These are phyloP conservation scores for Ophion obscuratus DNA, from an alignment of 2,888 invertebrate species.

Conservation along the genomic window DNA sequence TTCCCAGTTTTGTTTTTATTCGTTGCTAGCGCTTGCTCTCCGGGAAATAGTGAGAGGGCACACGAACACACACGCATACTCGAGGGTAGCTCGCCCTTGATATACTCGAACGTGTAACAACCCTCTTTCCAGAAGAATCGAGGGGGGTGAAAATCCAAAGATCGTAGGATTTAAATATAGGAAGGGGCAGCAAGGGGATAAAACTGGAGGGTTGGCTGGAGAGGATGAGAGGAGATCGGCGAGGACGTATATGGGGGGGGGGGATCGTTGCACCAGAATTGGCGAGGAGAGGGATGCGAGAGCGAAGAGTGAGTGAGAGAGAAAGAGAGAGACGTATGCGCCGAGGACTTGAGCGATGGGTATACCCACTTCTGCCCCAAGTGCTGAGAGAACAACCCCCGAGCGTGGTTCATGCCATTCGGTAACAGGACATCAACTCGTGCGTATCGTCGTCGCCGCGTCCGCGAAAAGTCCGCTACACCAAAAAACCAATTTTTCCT, in stretches of 20 bases:
- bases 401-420: constrained; percentile 52
- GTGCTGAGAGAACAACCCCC: constrained; percentile 6
- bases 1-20: not conserved
- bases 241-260: constrained; percentile 13
- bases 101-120: not conserved
- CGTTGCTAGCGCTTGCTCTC: not conserved
- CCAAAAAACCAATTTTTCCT: not conserved
- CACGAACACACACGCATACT: not conserved
- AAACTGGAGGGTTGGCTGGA: too few relatives aligned
- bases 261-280: constrained; percentile 46
- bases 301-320: constrained; percentile 26
- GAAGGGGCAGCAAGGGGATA: not conserved
- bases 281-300: not conserved
- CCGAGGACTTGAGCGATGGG: constrained; percentile 54
- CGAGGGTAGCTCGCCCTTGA: not conserved
- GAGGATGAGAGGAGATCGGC: not conserved
- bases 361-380: constrained; percentile 40
- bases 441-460: constrained; percentile 35
- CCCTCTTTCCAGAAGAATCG: not conserved
- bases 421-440: constrained; percentile 52
- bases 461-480: not conserved
- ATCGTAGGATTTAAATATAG: not conserved
- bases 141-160: not conserved
- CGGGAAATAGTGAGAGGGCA: not conserved
- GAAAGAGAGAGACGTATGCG: constrained; percentile 51